Evolutionary conservation across 2,888 invertebrate genomes (phyloP).

Genomic region (Sarcophaga subvicina): DNA sequence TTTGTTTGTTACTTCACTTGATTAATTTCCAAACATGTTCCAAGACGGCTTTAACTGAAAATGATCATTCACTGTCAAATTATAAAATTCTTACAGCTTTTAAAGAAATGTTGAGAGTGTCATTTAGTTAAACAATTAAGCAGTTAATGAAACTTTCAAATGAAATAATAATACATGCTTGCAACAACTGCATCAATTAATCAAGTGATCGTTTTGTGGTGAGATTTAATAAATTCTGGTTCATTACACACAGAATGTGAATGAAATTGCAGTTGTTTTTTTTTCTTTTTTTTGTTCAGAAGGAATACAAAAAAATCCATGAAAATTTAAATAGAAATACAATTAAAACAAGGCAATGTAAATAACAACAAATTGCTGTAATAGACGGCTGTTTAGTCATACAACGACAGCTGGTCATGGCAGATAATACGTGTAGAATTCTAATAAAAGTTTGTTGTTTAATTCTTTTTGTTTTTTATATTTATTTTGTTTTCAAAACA

Average conservation of each 20-base stretch:
- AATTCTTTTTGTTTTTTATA: slow-evolving; percentile 57
- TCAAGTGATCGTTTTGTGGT: not conserved
- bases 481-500: not conserved
- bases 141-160: not conserved
- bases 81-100: slow-evolving; percentile 24
- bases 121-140: slow-evolving; percentile 29
- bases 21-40: not conserved
- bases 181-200: slow-evolving; percentile 13
- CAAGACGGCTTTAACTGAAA: not conserved
- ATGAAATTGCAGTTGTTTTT: not conserved
- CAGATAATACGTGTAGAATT: slow-evolving; percentile 10
- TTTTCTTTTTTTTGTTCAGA: too few relatives aligned
- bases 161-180: slow-evolving; percentile 3
- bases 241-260: not conserved
- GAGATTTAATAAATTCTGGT: slow-evolving; percentile 18
- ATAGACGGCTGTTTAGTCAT: slow-evolving; percentile 29
- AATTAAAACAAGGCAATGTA: not conserved
- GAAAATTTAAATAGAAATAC: not conserved
- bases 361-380: slow-evolving; percentile 33
- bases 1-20: not conserved
- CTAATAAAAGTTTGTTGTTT: slow-evolving; percentile 47
- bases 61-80: slow-evolving; percentile 47
- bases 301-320: not conserved
- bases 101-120: not conserved
- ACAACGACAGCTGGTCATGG: slow-evolving; percentile 24